Conservation (phyloP, 2,113 vertebrate species). For the Choloepus hoffmanni region DNA sequence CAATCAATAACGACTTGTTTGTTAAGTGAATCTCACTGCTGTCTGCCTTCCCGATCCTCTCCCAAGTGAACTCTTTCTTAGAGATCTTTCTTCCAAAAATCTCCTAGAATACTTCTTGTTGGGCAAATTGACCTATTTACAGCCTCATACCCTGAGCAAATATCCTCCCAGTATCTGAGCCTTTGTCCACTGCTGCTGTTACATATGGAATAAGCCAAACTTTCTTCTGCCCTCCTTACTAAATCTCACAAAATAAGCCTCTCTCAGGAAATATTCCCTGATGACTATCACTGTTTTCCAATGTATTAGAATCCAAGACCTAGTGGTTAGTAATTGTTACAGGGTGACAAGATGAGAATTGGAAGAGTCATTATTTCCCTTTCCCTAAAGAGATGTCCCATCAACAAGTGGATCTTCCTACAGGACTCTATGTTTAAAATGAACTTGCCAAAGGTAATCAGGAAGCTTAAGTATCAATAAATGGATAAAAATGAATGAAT, state of each 20-base stretch:
- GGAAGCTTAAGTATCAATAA: constrained; percentile 20
- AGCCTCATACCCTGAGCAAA: constrained; percentile 16
- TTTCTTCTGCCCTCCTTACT: neutral
- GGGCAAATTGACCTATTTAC: neutral
- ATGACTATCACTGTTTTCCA: neutral
- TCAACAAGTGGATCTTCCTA: neutral
- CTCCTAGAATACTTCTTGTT: neutral
- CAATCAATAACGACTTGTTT: neutral
- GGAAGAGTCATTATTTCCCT: neutral
- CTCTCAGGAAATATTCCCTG: neutral
- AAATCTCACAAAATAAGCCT: constrained; percentile 9
- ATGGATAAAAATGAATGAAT: constrained; percentile 16
- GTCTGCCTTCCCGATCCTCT: neutral
- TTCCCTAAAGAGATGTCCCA: constrained; percentile 31
- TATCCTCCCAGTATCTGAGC: neutral
- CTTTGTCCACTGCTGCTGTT: neutral
- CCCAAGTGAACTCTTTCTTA: neutral
- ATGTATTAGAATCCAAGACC: neutral
- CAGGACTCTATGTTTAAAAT: constrained; percentile 2
- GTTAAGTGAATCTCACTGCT: neutral
- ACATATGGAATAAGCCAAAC: neutral
- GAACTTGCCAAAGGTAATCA: constrained; percentile 32
- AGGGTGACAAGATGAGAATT: neutral
- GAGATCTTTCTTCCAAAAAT: neutral
- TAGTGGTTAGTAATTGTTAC: neutral